Conservation (phyloP, 2,797 vertebrate genomes). For the Salarias fasciatus region DNA sequence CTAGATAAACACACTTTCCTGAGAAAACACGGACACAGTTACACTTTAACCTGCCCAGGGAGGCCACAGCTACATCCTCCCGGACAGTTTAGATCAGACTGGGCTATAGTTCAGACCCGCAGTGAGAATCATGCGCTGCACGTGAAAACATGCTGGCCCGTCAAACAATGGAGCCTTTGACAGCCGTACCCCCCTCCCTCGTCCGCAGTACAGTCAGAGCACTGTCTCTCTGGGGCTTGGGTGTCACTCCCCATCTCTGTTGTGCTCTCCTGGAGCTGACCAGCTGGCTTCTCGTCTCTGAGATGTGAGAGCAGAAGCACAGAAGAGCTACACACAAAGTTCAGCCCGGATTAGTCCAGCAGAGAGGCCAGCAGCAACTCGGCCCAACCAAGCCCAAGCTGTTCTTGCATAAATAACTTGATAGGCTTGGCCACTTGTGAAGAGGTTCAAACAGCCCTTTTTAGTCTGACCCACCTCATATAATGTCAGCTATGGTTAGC, state of each 20-base stretch:
- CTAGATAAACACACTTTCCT: conserved; percentile 85
- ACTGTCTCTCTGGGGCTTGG: conserved; percentile 80
- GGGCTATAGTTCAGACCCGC: conserved; percentile 73
- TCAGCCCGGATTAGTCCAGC: conserved; percentile 56
- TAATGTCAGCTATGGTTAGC: conserved; percentile 13
- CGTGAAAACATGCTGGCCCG: conserved; percentile 75
- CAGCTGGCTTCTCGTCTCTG: conserved; percentile 74
- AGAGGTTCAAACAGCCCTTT: conserved; percentile 30
- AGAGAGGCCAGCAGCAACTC: conserved; percentile 47
- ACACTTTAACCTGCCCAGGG: conserved; percentile 81
- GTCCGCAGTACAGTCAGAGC: conserved; percentile 75
- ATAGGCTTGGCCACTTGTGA: conserved; percentile 43
- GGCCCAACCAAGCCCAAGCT: conserved; percentile 37
- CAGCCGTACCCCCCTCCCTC: conserved; percentile 52
- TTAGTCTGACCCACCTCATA: conserved; percentile 20
- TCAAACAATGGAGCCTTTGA: conserved; percentile 83
- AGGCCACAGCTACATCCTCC: conserved; percentile 72
- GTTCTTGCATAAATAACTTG: conserved; percentile 56
- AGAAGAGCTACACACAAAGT: conserved; percentile 73
- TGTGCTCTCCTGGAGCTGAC: conserved; percentile 75
- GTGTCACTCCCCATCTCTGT: conserved; percentile 79
- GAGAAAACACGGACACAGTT: conserved; percentile 84
- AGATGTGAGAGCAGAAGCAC: conserved; percentile 67
- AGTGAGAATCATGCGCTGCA: conserved; percentile 74
- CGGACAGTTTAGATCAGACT: conserved; percentile 69